Percentiles rank a stretch among this genome's conserved stretches.
Evolutionary conservation across 2,113 vertebrate species (phyloP).

Genomic region (Gadus chalcogrammus): DNA sequence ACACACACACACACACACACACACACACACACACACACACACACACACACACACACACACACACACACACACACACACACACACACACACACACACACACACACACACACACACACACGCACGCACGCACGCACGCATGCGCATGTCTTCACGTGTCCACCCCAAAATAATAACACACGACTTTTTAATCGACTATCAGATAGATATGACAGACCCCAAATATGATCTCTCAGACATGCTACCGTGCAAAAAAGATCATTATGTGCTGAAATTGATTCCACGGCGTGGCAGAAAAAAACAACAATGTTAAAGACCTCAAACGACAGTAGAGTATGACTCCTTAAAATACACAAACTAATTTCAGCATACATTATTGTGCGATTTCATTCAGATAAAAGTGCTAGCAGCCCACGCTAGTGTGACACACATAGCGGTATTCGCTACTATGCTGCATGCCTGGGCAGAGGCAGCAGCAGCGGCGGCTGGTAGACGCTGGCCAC

Average conservation of each 20-base stretch:
- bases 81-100: slow-evolving; percentile 20
- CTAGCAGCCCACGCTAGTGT: too few relatives aligned
- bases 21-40: neutral
- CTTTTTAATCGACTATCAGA: slow-evolving; percentile 17
- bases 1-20: slow-evolving; percentile 32
- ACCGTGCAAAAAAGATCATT: neutral
- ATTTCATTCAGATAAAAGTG: slow-evolving; percentile 29
- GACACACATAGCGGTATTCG: too few relatives aligned
- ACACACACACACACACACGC: neutral
- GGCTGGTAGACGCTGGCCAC: slow-evolving; percentile 19
- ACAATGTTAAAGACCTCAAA: too few relatives aligned
- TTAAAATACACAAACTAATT: too few relatives aligned
- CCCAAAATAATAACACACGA: slow-evolving; percentile 44
- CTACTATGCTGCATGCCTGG: neutral
- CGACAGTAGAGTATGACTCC: too few relatives aligned
- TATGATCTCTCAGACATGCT: slow-evolving; percentile 32
- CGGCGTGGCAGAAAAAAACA: too few relatives aligned
- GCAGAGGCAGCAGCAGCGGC: slow-evolving; percentile 9
- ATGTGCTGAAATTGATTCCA: too few relatives aligned
- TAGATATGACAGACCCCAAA: slow-evolving; percentile 64
- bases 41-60: slow-evolving; percentile 18
- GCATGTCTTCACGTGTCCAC: slow-evolving; percentile 24
- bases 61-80: slow-evolving; percentile 35
- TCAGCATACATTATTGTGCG: too few relatives aligned
- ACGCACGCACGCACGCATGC: slow-evolving; percentile 7